Conservation (phyloP, 2,113 vertebrate species). For the Cochlearius cochlearius region DNA sequence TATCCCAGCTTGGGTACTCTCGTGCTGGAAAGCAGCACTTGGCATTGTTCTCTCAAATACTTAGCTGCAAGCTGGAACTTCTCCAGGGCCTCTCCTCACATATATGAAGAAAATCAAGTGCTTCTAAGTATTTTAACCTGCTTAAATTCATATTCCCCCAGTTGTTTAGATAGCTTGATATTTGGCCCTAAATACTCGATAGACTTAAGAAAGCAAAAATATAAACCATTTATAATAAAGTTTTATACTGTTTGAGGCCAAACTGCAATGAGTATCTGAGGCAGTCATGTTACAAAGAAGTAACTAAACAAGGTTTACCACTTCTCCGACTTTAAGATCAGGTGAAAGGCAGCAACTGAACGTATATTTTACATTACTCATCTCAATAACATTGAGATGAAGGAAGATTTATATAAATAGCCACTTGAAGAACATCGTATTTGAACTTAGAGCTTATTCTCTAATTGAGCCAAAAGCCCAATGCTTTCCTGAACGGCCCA, state of each 20-base stretch:
- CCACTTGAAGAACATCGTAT: not conserved
- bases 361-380: not conserved
- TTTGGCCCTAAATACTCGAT: not conserved
- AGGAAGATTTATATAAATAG: not conserved
- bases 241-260: not conserved
- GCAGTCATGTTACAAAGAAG: not conserved
- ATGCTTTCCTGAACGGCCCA: not conserved
- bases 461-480: not conserved
- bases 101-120: not conserved
- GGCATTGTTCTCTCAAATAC: not conserved
- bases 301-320: not conserved
- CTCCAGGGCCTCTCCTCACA: conserved; percentile 30
- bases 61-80: conserved; percentile 31
- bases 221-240: not conserved
- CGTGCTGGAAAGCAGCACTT: conserved; percentile 26
- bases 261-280: not conserved
- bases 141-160: not conserved
- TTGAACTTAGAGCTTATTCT: not conserved
- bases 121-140: not conserved
- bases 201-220: not conserved
- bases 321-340: not conserved
- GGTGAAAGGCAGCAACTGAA: conserved; percentile 22
- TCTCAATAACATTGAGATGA: not conserved
- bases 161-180: not conserved
- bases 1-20: not conserved